Evolutionary conservation across 2,797 vertebrate species (phyloP).

Genomic region (Myotis findleyi): DNA sequence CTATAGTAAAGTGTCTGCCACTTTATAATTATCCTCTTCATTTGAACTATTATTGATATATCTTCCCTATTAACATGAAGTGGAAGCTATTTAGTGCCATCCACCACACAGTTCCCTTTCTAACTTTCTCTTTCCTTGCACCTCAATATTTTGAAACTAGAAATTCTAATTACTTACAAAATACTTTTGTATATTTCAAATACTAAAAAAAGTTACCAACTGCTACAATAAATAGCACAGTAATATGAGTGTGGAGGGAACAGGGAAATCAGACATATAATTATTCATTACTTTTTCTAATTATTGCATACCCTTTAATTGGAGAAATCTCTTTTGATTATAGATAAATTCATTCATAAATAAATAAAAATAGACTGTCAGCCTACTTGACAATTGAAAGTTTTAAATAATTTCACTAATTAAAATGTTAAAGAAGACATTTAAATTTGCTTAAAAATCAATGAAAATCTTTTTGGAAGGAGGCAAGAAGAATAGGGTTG

Average conservation of each 20-base stretch:
- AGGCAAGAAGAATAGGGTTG: neutral
- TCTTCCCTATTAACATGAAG: neutral
- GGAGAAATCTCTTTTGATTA: neutral
- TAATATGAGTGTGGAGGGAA: neutral
- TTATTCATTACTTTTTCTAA: neutral
- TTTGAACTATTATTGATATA: neutral
- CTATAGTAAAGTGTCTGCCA: neutral
- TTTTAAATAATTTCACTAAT: neutral
- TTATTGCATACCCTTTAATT: neutral
- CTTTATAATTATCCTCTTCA: neutral
- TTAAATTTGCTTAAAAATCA: neutral
- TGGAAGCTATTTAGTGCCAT: neutral
- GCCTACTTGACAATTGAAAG: neutral
- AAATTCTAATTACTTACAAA: neutral
- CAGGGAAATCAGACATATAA: neutral
- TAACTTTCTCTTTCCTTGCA: neutral
- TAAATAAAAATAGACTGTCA: neutral
- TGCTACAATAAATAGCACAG: neutral
- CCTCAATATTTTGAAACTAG: neutral
- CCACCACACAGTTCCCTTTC: neutral
- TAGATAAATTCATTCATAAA: neutral
- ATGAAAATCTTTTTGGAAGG: neutral
- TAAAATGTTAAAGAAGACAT: neutral
- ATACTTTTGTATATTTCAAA: neutral
- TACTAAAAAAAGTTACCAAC: neutral